Evolutionary conservation across 2,797 vertebrate species (phyloP), one percentile per base, ranked within the genome.

Genomic region (Morus bassanus): DNA sequence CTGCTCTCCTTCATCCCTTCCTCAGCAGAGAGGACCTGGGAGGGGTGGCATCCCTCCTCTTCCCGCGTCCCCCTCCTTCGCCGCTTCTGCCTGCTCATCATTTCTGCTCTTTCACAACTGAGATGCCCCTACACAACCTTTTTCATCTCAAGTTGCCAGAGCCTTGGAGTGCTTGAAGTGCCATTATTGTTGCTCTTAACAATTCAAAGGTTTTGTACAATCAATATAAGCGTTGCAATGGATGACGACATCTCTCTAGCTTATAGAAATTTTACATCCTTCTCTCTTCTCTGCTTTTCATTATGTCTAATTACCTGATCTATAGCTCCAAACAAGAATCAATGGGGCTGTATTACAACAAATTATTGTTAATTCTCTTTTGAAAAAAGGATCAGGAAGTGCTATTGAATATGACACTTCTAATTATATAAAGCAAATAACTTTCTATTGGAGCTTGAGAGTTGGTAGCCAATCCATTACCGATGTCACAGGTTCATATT

Each of bases 321-420:
- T 74, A 90, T 90, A 89, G 81, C 60, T 74, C 87, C 85, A 87
- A 96, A 91, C 59, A 85, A 65, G 89, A 92, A 97, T 97, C 97
- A 80, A 94, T 96, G 86, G 81, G 65, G 39, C 81, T 86, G 67
- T 77, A 93, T 89, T 95, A 31, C 92, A 69, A 65, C 63, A 95
- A 94, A 95, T 96, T 86, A 86, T 91, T 82, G 80, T 67, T 89
- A 91, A 84, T 89, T 89, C 31, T 72, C 41, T 75, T 67, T 23
- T 31, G n/a, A 45, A 88, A 78, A 83, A 45, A 57, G 85, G 80
- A 95, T 84, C 59, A 41, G 89, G 59, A 89, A 83, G 87, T 74
- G 77, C 78, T 84, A 93, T 89, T 93, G 94, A 94, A 93, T 91
- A 95, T 96, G 96, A 89, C 96, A 96, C 69, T 85, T 91, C 56